phyloP scores from a whole-genome alignment of 35 echinoderm and acorn worm species.

The Eucidaris tribuloides region DNA sequence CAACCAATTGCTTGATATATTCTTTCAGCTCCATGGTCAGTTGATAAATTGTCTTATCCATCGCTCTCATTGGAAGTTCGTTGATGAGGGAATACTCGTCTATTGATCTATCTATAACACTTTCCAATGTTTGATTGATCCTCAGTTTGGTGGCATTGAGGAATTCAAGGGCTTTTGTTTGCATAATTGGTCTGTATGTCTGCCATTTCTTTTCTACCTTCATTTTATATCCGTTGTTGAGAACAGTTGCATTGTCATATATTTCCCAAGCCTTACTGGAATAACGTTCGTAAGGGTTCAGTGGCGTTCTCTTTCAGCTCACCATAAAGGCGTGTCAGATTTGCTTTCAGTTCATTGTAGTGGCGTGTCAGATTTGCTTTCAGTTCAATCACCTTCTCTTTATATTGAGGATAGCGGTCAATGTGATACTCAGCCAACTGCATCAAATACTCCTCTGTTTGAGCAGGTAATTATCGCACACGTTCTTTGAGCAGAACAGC shows the following conservation, averaged over 20 bases:
- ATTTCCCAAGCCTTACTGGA: background rate
- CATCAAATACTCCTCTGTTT: background rate
- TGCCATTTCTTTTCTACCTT: background rate
- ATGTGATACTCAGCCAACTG: conserved; percentile 3
- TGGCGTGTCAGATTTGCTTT: background rate
- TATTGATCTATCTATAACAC: background rate
- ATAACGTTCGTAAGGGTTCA: background rate
- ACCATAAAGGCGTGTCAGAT: background rate
- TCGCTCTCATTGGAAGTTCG: conserved; percentile 16
- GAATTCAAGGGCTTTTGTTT: background rate
- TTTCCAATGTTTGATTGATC: background rate
- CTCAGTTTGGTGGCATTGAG: background rate
- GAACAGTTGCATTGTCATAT: background rate
- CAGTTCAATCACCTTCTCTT: conserved; percentile 13
- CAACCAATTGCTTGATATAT: background rate
- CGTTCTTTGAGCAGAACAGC: background rate
- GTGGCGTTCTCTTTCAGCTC: background rate
- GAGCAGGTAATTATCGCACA: background rate
- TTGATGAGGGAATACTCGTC: background rate
- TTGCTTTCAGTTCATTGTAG: conserved; percentile 5
- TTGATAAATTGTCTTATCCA: conserved; percentile 32
- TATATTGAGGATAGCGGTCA: conserved; percentile 24
- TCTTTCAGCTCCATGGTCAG: background rate
- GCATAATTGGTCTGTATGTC: background rate
- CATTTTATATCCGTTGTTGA: background rate